Base-by-base conservation (phyloP, 1,140 invertebrate species). In the Cephus cinctus region DNA sequence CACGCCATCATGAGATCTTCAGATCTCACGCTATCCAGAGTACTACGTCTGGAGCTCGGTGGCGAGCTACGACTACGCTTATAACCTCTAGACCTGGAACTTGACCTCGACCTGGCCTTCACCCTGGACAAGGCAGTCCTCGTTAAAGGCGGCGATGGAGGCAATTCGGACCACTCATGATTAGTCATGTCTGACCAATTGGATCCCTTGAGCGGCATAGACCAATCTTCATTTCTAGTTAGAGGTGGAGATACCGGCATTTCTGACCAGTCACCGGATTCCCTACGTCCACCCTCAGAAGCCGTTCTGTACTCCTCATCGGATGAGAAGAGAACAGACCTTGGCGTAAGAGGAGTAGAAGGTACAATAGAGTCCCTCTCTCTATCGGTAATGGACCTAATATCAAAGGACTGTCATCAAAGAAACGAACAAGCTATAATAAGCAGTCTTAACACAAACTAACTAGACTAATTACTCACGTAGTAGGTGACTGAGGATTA, bases 241-340 rank as follows among this genome's bases (percentile, higher is more conserved):
- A 72, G 32, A 5, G 71, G 65, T 5, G 71, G 72, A 1, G 68
- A 70, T 0, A 67, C 62, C 0, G 67, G 68, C 22, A 73, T 64
- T 27, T 71, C 72, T 0, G 71, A 73, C 72, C 73, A 75, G 41
- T 76, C 73, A 6, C 71, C 71, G 0, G 73, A 75, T 25, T 75
- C 74, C 27, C 74, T 57, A 19, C 78, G 61, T 4, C 77, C 76
- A 35, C 76, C 87, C 69, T 90, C 88, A 0, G 89, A 92, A 3
- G 90, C 89, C 1, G 90, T 92, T 57, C 86, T 79, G 52, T 91
- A 92, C 60, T 92, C 89, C 64, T 92, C 90, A 56, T 92, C 88
- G 1, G 87, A 90, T 0, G 89, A 91, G 51, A 90, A 88, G 5
- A 89, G 77, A 3, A 85, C 79, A 1, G 83, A 84, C 42, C 83